Base-by-base conservation (phyloP, 2,113 vertebrate species). In the Cacatua alba region DNA sequence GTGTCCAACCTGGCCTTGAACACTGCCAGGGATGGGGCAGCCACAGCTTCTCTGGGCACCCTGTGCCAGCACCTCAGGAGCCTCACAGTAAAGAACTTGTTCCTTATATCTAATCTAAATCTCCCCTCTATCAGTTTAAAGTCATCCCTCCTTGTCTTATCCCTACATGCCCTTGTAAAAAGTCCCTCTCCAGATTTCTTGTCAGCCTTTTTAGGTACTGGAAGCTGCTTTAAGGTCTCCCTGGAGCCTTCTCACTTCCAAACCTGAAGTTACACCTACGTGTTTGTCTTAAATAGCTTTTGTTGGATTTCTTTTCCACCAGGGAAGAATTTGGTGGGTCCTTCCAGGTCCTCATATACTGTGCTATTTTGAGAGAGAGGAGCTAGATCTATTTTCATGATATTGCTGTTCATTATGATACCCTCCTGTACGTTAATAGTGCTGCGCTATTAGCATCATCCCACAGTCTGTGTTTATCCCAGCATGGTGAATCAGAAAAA, bases 401-500 rank as follows among this genome's bases (percentile, higher is more conserved):
- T 89, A 65, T 71, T 88, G 55, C 57, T 68, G 62, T 62, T 86
- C 29, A 7, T 82, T 92, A 65, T 93, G 83, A 82, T 52, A 85
- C 12, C 11, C 64, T 86, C 39, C 69, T 84, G 92, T 93, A 88
- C 86, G 39, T 75, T 85, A 84, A 76, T 89, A 95, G 57, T 28
- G 46, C 69, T 82, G 72, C 62, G 63, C 76, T 89, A 79, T 92
- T 96, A 91, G 57, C 69, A 89, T 79, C 86, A 89, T 95, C 92
- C 94, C 92, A 94, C 64, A 8, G 72, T 91, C 57, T 31, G 64
- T 92, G 65, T 86, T 90, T 89, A 29, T 84, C 88, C 92, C 93
- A 94, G 76, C 62, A 21, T 51, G 44, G 77, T 89, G 88, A 94
- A 62, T 93, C 82, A 92, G 57, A 82, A 79, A 65, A 96, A 96